Evolutionary conservation across 2,888 invertebrate species (phyloP).

Genomic region (Thymelicus acteon): DNA sequence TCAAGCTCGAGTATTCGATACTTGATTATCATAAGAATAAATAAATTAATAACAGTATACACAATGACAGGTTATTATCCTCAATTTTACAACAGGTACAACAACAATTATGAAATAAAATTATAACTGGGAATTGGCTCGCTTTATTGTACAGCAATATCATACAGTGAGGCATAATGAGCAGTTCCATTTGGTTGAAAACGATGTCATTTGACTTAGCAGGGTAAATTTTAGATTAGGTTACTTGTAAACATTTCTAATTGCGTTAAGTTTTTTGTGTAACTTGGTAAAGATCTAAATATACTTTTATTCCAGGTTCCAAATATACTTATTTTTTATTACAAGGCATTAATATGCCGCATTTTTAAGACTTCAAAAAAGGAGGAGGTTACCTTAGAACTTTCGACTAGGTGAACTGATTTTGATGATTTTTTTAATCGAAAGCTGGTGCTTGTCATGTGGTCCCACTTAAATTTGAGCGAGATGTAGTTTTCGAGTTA

Average conservation of each 20-base stretch:
- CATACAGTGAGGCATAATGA: background rate
- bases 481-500: no score
- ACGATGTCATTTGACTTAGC: background rate
- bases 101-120: background rate
- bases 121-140: background rate
- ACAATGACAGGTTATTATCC: background rate
- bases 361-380: no score
- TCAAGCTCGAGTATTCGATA: background rate
- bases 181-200: background rate
- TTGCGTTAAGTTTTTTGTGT: no score
- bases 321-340: no score
- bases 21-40: background rate
- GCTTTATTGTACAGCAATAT: background rate
- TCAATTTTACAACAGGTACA: background rate
- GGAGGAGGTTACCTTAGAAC: no score
- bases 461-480: no score
- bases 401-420: no score
- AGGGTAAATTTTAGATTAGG: background rate
- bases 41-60: background rate
- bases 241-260: background rate
- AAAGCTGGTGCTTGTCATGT: no score
- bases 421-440: no score
- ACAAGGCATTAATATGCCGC: no score
- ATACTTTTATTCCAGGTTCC: no score
- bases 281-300: no score